Evolutionary conservation across 2,888 invertebrate genomes (phyloP).

Genomic region (Achlya flavicornis): DNA sequence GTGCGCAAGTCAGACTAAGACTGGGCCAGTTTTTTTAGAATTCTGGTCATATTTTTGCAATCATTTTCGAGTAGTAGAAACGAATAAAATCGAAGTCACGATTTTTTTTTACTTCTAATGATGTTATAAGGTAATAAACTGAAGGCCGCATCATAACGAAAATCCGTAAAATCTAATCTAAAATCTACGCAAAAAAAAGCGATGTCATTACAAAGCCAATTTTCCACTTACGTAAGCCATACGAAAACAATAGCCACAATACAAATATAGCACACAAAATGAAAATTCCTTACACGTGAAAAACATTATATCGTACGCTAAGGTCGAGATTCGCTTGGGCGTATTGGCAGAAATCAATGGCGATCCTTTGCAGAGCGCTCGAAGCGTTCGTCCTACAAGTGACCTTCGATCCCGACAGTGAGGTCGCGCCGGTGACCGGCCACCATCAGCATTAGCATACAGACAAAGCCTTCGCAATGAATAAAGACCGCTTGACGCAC

Average conservation of each 20-base stretch:
- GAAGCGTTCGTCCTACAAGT: conserved; percentile 68
- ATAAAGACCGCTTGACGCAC: conserved; percentile 75
- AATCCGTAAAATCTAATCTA: too few relatives aligned
- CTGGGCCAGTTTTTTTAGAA: too few relatives aligned
- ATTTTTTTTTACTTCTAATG: too few relatives aligned
- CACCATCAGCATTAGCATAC: conserved; percentile 70
- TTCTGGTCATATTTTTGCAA: too few relatives aligned
- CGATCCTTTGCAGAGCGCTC: conserved; percentile 41
- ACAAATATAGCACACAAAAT: conserved; percentile 1
- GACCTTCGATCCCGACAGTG: conserved; percentile 69
- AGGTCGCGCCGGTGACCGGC: conserved; percentile 76
- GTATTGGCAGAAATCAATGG: conserved; percentile 38
- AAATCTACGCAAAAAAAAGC: background rate
- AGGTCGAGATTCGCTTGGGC: conserved; percentile 42
- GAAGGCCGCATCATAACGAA: too few relatives aligned
- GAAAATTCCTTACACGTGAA: conserved; percentile 4
- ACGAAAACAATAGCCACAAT: conserved; percentile 1
- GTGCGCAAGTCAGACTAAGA: too few relatives aligned
- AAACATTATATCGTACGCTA: conserved; percentile 20
- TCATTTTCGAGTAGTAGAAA: too few relatives aligned
- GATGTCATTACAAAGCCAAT: background rate
- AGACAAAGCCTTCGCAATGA: conserved; percentile 75
- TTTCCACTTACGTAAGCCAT: background rate
- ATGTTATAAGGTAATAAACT: too few relatives aligned
- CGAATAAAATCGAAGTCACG: too few relatives aligned